Base-by-base conservation (phyloP, 1,140 invertebrate genomes). In the Bombyx mandarina region DNA sequence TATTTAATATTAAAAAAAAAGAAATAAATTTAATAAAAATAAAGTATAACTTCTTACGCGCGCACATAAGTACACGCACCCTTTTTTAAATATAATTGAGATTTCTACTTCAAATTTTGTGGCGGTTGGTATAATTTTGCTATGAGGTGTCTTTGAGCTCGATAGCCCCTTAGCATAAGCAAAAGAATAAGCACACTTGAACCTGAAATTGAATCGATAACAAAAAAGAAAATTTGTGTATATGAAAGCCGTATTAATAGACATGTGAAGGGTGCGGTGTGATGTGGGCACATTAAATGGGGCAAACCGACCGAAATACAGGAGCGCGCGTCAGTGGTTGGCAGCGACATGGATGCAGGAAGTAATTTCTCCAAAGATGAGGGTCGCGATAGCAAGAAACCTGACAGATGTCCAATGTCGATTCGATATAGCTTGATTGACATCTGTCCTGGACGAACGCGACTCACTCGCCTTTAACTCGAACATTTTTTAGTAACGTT, bases 281-380 rank as follows among this genome's bases (percentile, higher is more conserved):
- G 57, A 63, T 60, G 61, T 61, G 54, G 62, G 57, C 56, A 58
- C 57, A 61, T 66, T 62, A 64, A 49, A 53, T 54, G 62, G 47
- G 43, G 45, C 52, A 35, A 63, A 63, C 57, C 56, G 62, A 60
- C 58, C 49, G 55, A 50, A 65, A 61, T 61, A 69, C 60, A 63
- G 62, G 53, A 56, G 61, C 58, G 61, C 53, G 56, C 64, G 70
- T 66, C 67, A 66, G 55, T 59, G 59, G 59, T 46, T 70, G 67
- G 57, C 66, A 61, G 63, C 61, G 65, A 74, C 67, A 63, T 64
- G 60, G 67, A 60, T 63, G 61, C 56, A 67, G 58, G 65, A 67
- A 68, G 65, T 70, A 75, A 75, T 75, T 75, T 70, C 69, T 69
- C 55, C 57, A 63, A 61, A 75, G 69, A 75, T 66, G 60, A 72